Evolutionary conservation across 2,113 vertebrate genomes (phyloP).

Genomic region (Rostratula benghalensis): DNA sequence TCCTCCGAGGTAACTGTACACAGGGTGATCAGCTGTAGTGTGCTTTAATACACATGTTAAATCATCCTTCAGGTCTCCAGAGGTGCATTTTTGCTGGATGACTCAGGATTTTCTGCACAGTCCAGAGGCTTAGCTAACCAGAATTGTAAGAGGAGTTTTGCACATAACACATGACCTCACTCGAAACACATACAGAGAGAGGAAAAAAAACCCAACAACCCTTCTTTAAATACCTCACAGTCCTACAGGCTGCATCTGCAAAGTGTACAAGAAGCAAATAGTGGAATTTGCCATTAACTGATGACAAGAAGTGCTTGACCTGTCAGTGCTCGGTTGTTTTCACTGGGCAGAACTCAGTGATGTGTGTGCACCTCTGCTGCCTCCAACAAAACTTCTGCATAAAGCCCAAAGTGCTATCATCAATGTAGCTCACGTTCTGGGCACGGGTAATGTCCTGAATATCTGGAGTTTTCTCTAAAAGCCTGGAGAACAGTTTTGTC

Average conservation of each 20-base stretch:
- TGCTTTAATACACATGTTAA: not conserved
- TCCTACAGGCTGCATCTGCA: not conserved
- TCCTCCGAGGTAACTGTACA: not conserved
- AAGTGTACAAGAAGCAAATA: not conserved
- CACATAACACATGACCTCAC: not conserved
- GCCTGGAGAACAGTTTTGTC: not conserved
- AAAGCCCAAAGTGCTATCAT: not conserved
- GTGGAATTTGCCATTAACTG: not conserved
- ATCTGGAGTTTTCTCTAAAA: not conserved
- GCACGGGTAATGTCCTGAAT: not conserved
- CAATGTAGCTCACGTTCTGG: not conserved
- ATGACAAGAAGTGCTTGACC: not conserved
- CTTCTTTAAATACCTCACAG: not conserved
- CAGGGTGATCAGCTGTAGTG: not conserved
- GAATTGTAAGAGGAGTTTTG: not conserved
- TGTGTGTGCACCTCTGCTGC: not conserved
- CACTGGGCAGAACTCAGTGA: not conserved
- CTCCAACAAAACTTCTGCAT: not conserved
- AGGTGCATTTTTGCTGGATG: not conserved
- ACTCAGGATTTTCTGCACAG: not conserved
- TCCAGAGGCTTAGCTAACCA: not conserved
- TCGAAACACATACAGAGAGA: not conserved
- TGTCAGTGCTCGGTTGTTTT: not conserved
- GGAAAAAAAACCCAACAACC: rapidly evolving
- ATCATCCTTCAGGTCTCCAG: not conserved